These are phyloP conservation scores for Phalacrocorax brasilianus DNA, from an alignment of 2,113 vertebrate genomes.

Conservation along the genomic window DNA sequence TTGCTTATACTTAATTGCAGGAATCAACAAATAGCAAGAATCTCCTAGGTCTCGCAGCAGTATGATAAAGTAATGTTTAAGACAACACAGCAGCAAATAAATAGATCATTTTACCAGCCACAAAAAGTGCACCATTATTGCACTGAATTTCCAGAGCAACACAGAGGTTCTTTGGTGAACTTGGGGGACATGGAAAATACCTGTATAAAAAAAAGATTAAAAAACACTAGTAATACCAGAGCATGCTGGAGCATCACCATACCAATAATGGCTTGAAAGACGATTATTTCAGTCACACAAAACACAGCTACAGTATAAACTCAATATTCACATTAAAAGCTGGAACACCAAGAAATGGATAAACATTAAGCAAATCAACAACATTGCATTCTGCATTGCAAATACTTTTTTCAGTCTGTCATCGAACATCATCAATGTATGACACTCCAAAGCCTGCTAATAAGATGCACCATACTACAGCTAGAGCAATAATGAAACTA, in stretches of 20 bases:
- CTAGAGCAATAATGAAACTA: background rate
- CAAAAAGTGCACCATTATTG: conserved; percentile 86
- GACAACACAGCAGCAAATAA: background rate
- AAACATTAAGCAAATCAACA: background rate
- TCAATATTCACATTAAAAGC: background rate
- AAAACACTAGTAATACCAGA: background rate
- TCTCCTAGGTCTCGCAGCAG: background rate
- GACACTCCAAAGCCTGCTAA: background rate
- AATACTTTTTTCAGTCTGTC: background rate
- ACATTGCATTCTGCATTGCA: background rate
- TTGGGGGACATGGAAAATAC: conserved; percentile 83
- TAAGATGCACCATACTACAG: background rate
- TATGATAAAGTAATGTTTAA: background rate
- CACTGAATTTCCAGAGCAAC: conserved; percentile 84
- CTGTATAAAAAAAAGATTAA: conserved; percentile 69
- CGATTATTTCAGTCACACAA: background rate
- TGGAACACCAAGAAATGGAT: background rate
- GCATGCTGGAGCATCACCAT: background rate
- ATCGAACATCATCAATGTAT: background rate
- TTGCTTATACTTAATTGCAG: background rate
- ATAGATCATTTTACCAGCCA: conserved; percentile 83
- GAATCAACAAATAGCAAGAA: background rate
- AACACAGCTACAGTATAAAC: background rate
- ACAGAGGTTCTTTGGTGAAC: conserved; percentile 74
- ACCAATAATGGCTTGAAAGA: background rate